A percentile compares a stretch with the other conserved stretches of the same genome.
These are phyloP conservation scores for Sylvicola fuscatus DNA, from an alignment of 2,888 invertebrate species.

Conservation along the genomic window DNA sequence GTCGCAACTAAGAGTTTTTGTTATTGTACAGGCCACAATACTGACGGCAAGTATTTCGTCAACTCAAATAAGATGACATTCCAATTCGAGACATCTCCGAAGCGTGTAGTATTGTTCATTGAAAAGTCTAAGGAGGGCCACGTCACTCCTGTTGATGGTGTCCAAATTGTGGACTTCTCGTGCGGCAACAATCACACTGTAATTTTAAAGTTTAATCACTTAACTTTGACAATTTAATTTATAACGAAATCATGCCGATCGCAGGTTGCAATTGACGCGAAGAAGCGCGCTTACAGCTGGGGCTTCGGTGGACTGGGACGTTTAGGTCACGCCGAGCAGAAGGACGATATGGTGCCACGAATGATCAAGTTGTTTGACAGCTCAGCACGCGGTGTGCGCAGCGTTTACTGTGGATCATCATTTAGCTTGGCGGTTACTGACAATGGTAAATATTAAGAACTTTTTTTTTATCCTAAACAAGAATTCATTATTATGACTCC, in stretches of 20 bases:
- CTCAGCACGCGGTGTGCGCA: slow-evolving; percentile 61
- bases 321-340: slow-evolving; percentile 79
- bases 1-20: too few species aligned
- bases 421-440: slow-evolving; percentile 74
- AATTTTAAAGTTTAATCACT: slow-evolving; percentile 12
- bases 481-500: slow-evolving; percentile 1
- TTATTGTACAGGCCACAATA: slow-evolving; percentile 51
- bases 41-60: slow-evolving; percentile 87
- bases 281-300: slow-evolving; percentile 82
- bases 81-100: slow-evolving; percentile 68
- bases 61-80: slow-evolving; percentile 73
- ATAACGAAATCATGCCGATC: not conserved
- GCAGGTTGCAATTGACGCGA: slow-evolving; percentile 67
- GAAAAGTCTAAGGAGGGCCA: slow-evolving; percentile 77
- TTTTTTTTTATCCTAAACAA: slow-evolving; percentile 7
- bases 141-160: slow-evolving; percentile 61
- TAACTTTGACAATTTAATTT: not conserved
- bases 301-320: slow-evolving; percentile 91
- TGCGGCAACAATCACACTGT: slow-evolving; percentile 87
- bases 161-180: slow-evolving; percentile 72
- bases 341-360: slow-evolving; percentile 75
- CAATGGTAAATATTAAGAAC: slow-evolving; percentile 29
- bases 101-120: slow-evolving; percentile 65
- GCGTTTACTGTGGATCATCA: slow-evolving; percentile 66
- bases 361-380: slow-evolving; percentile 77